Percentiles rank a stretch among this genome's conserved stretches.
Evolutionary conservation across 2,888 invertebrate genomes (phyloP).

Genomic region (Heliconius sara): DNA sequence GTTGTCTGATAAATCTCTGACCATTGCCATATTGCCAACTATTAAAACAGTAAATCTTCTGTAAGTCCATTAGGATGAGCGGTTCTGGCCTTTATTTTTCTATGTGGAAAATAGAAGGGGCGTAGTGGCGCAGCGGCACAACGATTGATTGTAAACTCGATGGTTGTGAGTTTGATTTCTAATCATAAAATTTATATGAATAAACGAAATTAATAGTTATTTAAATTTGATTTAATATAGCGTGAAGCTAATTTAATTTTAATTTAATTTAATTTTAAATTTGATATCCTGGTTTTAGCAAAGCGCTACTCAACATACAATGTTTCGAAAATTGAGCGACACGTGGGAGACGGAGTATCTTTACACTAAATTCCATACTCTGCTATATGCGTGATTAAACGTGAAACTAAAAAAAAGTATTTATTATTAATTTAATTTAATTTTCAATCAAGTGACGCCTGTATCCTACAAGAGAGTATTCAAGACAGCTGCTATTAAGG

Average conservation of each 20-base stretch:
- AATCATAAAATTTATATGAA: neutral
- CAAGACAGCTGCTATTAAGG: slow-evolving; percentile 45
- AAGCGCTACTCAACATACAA: neutral
- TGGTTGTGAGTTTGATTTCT: neutral
- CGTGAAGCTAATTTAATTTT: too few relatives aligned
- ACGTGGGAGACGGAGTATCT: neutral
- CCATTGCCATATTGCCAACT: slow-evolving; percentile 66
- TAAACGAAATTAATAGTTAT: too few relatives aligned
- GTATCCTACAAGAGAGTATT: slow-evolving; percentile 35
- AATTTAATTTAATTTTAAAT: too few relatives aligned
- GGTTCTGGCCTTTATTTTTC: slow-evolving; percentile 26
- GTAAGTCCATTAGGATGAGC: slow-evolving; percentile 39
- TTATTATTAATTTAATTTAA: neutral
- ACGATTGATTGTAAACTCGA: neutral
- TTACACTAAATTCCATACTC: neutral
- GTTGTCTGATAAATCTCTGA: slow-evolving; percentile 68
- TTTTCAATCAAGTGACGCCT: slow-evolving; percentile 15
- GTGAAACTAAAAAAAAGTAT: neutral
- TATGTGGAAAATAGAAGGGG: neutral
- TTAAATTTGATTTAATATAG: too few relatives aligned
- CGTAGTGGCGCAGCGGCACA: too few relatives aligned
- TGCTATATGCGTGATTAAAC: neutral
- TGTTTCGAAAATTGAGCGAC: neutral
- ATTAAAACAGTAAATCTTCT: slow-evolving; percentile 78
- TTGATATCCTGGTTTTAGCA: too few relatives aligned